phyloP scores from a whole-genome alignment of 2,797 vertebrate species.

The Carduelis carduelis region DNA sequence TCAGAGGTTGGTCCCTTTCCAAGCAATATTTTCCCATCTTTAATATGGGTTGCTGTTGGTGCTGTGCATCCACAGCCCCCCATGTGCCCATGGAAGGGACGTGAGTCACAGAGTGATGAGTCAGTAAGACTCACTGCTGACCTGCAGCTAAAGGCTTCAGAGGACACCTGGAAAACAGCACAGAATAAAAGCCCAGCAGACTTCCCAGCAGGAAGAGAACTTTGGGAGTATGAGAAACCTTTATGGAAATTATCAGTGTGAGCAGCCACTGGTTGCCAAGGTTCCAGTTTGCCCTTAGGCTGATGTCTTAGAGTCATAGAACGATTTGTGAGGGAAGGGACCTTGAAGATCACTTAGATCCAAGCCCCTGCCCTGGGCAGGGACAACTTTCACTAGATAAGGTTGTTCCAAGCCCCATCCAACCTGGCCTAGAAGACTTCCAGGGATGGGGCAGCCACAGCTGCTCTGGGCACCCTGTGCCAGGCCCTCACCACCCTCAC shows the following conservation, averaged over 20 bases:
- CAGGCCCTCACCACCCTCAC: fast-evolving
- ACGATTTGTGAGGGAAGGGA: not conserved
- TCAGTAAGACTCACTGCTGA: not conserved
- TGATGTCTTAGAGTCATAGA: not conserved
- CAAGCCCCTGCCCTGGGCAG: not conserved
- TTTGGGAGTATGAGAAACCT: not conserved
- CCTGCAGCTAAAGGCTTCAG: not conserved
- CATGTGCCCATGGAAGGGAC: not conserved
- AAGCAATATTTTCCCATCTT: not conserved
- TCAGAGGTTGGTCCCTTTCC: not conserved
- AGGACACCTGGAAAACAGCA: not conserved
- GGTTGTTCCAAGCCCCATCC: not conserved
- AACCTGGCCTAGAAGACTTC: not conserved
- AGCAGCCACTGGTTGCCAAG: not conserved
- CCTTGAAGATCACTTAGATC: not conserved
- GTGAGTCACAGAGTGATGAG: not conserved
- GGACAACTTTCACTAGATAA: not conserved
- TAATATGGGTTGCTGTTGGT: not conserved
- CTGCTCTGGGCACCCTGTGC: not conserved
- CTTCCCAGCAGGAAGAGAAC: not conserved
- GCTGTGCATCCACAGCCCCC: not conserved
- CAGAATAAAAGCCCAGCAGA: not conserved
- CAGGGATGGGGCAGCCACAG: not conserved
- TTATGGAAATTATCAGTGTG: not conserved
- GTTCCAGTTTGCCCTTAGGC: not conserved